Evolutionary conservation across 2,113 vertebrate genomes (phyloP).

Genomic region (Nothocercus nigrocapillus): DNA sequence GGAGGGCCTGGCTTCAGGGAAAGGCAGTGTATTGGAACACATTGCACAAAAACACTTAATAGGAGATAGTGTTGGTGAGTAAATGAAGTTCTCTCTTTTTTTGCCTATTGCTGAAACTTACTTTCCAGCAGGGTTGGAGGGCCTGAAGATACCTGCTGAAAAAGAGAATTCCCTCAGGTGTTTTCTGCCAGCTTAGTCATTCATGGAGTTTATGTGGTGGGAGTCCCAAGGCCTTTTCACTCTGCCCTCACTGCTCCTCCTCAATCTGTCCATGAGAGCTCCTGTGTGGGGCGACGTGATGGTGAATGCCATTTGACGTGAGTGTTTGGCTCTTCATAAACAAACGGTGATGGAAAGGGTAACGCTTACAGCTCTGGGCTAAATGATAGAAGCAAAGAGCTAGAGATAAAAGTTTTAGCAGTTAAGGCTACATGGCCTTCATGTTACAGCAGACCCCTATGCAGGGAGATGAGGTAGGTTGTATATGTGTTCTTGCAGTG

Average conservation of each 20-base stretch:
- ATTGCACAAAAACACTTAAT: not conserved
- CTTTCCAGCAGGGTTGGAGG: not conserved
- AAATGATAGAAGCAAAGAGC: not conserved
- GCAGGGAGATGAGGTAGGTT: not conserved
- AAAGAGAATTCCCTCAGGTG: not conserved
- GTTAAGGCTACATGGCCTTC: not conserved
- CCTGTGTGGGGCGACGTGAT: not conserved
- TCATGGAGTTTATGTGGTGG: not conserved
- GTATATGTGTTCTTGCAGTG: not conserved
- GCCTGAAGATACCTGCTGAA: not conserved
- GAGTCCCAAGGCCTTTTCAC: not conserved
- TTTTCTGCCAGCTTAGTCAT: not conserved
- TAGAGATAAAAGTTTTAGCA: not conserved
- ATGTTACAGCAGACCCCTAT: not conserved
- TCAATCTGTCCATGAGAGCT: rapidly evolving
- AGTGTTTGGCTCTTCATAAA: not conserved
- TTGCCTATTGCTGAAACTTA: not conserved
- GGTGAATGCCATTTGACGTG: rapidly evolving
- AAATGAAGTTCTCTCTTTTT: not conserved
- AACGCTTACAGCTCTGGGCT: not conserved
- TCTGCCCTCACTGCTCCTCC: not conserved
- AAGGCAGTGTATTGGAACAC: conserved; percentile 20
- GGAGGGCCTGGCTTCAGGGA: conserved; percentile 57
- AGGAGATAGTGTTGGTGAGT: not conserved
- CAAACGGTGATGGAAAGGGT: not conserved